phyloP scores from a whole-genome alignment of 2,797 vertebrate genomes.

The Clangula hyemalis region DNA sequence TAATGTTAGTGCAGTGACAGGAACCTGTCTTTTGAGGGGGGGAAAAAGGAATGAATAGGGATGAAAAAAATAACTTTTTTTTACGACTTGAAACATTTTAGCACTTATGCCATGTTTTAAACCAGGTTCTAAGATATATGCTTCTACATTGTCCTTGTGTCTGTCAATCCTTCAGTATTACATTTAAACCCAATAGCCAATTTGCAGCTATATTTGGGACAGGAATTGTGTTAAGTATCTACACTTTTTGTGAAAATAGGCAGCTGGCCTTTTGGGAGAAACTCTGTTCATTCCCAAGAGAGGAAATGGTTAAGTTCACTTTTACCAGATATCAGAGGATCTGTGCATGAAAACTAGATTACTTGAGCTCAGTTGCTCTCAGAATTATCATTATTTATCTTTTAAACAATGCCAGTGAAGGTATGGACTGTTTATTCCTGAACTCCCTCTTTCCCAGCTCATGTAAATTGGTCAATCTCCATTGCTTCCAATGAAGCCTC shows the following conservation, averaged over 20 bases:
- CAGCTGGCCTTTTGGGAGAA: not conserved
- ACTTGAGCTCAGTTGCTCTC: not conserved
- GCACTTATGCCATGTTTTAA: not conserved
- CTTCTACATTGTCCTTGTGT: not conserved
- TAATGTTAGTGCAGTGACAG: not conserved
- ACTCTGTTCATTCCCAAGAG: not conserved
- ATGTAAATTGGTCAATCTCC: not conserved
- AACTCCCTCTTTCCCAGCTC: not conserved
- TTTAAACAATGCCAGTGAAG: not conserved
- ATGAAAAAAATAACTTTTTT: not conserved
- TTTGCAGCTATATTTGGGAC: not conserved
- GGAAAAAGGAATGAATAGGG: not conserved
- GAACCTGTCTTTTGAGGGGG: not conserved
- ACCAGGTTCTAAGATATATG: not conserved
- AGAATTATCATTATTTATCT: not conserved
- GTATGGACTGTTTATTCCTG: not conserved
- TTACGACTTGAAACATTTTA: not conserved
- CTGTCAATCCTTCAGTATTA: not conserved
- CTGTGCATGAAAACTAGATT: not conserved
- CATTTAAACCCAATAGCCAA: not conserved
- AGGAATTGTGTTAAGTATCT: not conserved
- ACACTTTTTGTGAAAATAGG: not conserved
- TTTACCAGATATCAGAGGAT: not conserved
- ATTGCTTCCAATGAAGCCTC: not conserved
- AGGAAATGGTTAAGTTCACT: not conserved